Evolutionary conservation across 2,797 vertebrate species (phyloP), one percentile per base, ranked within the genome.

Genomic region (Oryzias dopingdopingensis): DNA sequence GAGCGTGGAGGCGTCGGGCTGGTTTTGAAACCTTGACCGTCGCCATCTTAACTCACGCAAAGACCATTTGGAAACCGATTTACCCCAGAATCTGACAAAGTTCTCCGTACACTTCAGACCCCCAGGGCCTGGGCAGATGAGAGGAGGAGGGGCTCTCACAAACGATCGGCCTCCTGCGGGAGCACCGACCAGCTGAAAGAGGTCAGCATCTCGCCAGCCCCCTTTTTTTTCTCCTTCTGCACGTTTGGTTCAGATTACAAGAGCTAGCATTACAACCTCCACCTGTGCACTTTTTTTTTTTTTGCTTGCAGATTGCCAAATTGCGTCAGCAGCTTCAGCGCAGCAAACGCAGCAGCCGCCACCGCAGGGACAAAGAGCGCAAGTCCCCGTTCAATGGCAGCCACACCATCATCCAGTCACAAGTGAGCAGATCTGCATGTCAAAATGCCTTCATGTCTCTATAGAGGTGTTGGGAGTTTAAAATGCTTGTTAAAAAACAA

Each of bases 81-180:
- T 29, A 29, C 26, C 5, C 26, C 26, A 29, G 26, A 29, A 29
- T 29, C 6, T 37, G 32, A 37, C 32, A 37, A 12, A 37, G 32
- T 37, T 37, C 2, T 13, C 32, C 10, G 50, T 80, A 49, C 72
- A 49, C 66, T 77, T 68, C 81, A 99, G 97, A 99, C 97, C 74
- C 97, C 98, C 91, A 96, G 94, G 89, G 95, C 95, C 87, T 99
- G 97, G 97, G 95, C 95, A 85, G 96, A 99, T 93, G 96, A 99
- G 85, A 95, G 95, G 91, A 98, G 97, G 90, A 95, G 94, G 90
- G 94, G 92, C 59, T 98, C 97, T 65, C 96, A 99, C 83, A 98
- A 98, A 81, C 97, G 97, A 52, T 99, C 97, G 47, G 95, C 97
- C 45, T 98, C 97, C 4, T 99, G 97, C 89, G 96, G 96, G 82